Evolutionary conservation across 2,797 vertebrate species (phyloP).

Genomic region (Ptychobarbus kaznakovi): DNA sequence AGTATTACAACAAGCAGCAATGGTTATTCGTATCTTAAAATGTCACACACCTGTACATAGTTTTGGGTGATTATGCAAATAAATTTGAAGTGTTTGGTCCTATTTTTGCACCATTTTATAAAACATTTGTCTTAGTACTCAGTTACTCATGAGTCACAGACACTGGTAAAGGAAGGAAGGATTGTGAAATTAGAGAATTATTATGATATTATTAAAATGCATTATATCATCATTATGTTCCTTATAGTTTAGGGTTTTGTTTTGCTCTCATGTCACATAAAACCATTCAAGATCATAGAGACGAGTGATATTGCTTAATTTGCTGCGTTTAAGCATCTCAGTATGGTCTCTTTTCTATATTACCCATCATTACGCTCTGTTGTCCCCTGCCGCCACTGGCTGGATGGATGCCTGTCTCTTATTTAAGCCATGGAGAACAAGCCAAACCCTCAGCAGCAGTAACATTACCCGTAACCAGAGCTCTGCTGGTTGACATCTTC

Average conservation of each 20-base stretch:
- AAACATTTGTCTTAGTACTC: background rate
- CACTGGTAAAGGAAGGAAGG: background rate
- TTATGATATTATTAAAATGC: background rate
- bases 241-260: background rate
- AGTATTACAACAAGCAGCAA: background rate
- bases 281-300: constrained; percentile 8
- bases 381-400: constrained; percentile 3
- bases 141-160: background rate
- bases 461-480: constrained; percentile 26
- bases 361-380: constrained; percentile 1
- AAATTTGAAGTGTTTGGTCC: background rate
- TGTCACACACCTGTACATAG: background rate
- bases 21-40: background rate
- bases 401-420: constrained; percentile 40
- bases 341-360: background rate
- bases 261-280: background rate
- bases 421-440: constrained; percentile 48
- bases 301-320: background rate
- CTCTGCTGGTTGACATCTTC: constrained; percentile 51
- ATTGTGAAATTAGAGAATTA: constrained; percentile 4
- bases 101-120: background rate
- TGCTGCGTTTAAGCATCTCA: background rate
- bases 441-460: constrained; percentile 2
- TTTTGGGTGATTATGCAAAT: background rate
- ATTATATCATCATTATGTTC: constrained; percentile 13